Percentiles rank a stretch among this genome's conserved stretches.
Conservation (phyloP, 2,797 vertebrate species). For the Parotocinclus haroldoi region DNA sequence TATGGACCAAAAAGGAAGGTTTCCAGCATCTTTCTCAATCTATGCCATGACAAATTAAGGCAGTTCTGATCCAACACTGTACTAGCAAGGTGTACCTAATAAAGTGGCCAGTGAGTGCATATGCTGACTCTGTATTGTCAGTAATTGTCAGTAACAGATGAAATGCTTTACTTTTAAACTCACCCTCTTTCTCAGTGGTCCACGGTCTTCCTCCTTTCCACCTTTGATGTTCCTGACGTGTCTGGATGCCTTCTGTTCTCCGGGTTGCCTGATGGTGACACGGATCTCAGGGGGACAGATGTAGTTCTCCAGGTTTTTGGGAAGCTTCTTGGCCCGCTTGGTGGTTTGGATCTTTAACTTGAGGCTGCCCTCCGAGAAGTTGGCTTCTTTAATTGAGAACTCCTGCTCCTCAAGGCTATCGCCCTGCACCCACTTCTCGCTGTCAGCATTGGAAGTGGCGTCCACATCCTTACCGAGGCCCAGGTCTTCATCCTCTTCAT, state of each 20-base stretch:
- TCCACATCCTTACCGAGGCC: slow-evolving; percentile 79
- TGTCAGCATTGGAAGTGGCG: slow-evolving; percentile 79
- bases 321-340: slow-evolving; percentile 96
- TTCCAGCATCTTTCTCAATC: too few relatives aligned
- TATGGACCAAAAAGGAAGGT: too few relatives aligned
- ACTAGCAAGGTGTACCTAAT: too few relatives aligned
- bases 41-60: too few relatives aligned
- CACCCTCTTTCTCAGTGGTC: slow-evolving; percentile 93
- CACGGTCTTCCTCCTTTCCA: slow-evolving; percentile 86
- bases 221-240: slow-evolving; percentile 65
- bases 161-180: too few relatives aligned
- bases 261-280: slow-evolving; percentile 93
- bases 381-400: slow-evolving; percentile 99
- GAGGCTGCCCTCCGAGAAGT: slow-evolving; percentile 95
- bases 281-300: slow-evolving; percentile 97
- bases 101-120: too few relatives aligned
- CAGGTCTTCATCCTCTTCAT: slow-evolving; percentile 84
- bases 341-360: slow-evolving; percentile 99
- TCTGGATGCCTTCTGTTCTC: slow-evolving; percentile 82
- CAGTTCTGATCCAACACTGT: too few relatives aligned
- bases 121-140: too few relatives aligned
- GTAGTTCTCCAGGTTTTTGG: slow-evolving; percentile 98
- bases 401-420: slow-evolving; percentile 88
- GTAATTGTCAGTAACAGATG: too few relatives aligned
- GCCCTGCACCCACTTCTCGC: slow-evolving; percentile 78